Evolutionary conservation across 2,797 vertebrate genomes (phyloP).

Genomic region (Microctenopoma lineatum): DNA sequence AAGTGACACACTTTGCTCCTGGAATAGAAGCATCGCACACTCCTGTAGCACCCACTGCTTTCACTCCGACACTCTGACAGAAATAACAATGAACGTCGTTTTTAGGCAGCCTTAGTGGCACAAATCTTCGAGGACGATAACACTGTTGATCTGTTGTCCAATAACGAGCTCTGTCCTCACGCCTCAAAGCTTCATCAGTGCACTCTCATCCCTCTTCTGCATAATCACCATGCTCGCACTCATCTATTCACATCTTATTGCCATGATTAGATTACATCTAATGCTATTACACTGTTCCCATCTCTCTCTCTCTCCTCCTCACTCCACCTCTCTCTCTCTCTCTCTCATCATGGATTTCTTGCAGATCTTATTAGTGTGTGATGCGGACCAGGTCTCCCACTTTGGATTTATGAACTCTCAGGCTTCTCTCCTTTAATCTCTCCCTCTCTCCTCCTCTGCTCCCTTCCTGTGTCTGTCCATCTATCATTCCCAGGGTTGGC

Average conservation of each 20-base stretch:
- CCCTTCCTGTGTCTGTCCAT: conserved; percentile 84
- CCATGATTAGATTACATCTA: conserved; percentile 80
- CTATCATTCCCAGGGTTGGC: conserved; percentile 84
- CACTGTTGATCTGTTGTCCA: conserved; percentile 50
- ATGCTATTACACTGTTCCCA: conserved; percentile 73
- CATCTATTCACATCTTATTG: conserved; percentile 82
- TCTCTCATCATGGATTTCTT: conserved; percentile 77
- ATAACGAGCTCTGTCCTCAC: conserved; percentile 54
- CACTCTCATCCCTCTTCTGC: conserved; percentile 65
- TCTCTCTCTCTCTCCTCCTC: conserved; percentile 48
- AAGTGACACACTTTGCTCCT: conserved; percentile 19
- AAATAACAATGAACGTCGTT: background rate
- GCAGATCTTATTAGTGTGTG: conserved; percentile 82
- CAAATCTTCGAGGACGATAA: conserved; percentile 25
- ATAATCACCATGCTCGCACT: conserved; percentile 76
- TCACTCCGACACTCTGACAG: conserved; percentile 5
- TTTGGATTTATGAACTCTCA: conserved; percentile 84
- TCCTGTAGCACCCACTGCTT: background rate
- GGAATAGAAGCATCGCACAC: background rate
- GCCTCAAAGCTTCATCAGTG: conserved; percentile 67
- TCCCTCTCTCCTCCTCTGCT: conserved; percentile 67
- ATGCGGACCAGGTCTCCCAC: conserved; percentile 80
- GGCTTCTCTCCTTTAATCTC: conserved; percentile 82
- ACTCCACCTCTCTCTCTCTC: conserved; percentile 28
- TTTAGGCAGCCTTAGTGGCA: conserved; percentile 17